Conservation (phyloP, 2,113 vertebrate species). For the Hyla sarda region DNA sequence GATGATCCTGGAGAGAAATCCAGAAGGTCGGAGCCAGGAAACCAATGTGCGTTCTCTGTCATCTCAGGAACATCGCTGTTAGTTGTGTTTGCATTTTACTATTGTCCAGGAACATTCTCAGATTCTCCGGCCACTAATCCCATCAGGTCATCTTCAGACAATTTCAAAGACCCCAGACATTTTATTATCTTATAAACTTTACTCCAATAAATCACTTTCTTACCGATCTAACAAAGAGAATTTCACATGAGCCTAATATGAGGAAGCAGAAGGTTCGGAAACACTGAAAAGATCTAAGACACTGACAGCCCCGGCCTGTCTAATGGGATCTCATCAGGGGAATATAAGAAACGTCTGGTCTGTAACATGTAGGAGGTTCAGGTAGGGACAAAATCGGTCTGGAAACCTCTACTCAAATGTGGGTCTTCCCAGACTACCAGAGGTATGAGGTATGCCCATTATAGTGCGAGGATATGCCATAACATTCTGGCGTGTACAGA, state of each 20-base stretch:
- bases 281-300: neutral
- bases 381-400: too few species aligned
- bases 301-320: neutral
- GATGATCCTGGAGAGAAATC: neutral
- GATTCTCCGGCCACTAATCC: neutral
- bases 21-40: neutral
- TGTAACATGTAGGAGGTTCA: too few species aligned
- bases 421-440: too few species aligned
- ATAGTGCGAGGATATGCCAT: too few species aligned
- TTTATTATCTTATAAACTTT: neutral
- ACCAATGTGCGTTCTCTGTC: neutral
- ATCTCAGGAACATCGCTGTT: neutral
- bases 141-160: neutral
- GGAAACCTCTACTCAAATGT: too few species aligned
- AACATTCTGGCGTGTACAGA: too few species aligned
- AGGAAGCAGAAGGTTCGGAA: neutral
- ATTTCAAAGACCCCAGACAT: neutral
- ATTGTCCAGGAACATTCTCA: conserved; percentile 19
- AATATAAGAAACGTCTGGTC: too few species aligned
- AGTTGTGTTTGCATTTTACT: neutral
- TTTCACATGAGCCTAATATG: neutral
- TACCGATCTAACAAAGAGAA: neutral
- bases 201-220: too few species aligned
- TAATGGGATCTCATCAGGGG: neutral
- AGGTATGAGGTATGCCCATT: too few species aligned